A percentile compares a stretch with the other conserved stretches of the same genome.
Conservation (phyloP, 2,797 vertebrate genomes). For the Ara ararauna region DNA sequence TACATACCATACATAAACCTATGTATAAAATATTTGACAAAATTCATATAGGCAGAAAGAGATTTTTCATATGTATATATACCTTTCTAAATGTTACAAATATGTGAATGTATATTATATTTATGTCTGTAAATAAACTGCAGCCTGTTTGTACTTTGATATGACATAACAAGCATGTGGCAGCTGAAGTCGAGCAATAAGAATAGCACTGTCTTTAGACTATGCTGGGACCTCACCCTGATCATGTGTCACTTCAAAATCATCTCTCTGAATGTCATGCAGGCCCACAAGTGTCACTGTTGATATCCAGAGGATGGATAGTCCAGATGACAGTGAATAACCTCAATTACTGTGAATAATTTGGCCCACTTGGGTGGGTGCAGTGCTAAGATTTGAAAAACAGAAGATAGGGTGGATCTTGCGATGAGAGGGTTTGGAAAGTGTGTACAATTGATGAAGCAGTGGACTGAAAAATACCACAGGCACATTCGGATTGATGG, state of each 20-base stretch:
- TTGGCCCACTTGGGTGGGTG: too few species aligned
- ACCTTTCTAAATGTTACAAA: not conserved
- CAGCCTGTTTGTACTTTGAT: not conserved
- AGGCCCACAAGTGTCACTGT: not conserved
- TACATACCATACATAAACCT: not conserved
- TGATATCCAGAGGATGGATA: not conserved
- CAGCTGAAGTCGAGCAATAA: not conserved
- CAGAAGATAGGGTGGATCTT: not conserved
- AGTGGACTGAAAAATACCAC: not conserved
- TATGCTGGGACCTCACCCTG: rapidly evolving
- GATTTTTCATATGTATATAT: not conserved
- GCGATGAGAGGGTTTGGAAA: not conserved
- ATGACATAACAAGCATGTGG: not conserved
- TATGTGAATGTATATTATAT: rapidly evolving
- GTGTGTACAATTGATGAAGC: not conserved
- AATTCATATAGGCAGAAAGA: not conserved
- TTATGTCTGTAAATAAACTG: not conserved
- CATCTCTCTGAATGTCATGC: not conserved
- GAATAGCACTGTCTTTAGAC: rapidly evolving
- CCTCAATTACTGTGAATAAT: rapidly evolving
- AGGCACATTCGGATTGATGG: not conserved
- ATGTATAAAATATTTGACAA: not conserved
- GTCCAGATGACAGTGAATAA: not conserved
- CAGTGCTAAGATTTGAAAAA: not conserved
- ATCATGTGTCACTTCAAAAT: not conserved